Base-by-base conservation (phyloP, 2,888 invertebrate species). In the Lochmaea capreae region DNA sequence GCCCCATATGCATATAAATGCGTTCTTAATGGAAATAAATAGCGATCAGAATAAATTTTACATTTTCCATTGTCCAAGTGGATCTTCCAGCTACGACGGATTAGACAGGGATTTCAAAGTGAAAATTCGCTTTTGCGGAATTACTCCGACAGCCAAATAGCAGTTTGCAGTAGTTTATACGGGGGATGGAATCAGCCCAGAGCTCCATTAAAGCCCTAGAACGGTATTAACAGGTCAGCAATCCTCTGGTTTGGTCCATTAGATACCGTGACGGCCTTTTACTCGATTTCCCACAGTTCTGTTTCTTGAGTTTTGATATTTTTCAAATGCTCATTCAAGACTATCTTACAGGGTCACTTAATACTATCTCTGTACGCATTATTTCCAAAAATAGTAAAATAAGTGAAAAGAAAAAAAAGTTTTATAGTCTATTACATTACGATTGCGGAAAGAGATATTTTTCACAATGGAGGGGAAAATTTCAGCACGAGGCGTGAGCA, bases 191-290 rank as follows among this genome's bases (percentile, higher is more conserved):
- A 79, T 78, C 82, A 77, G 76, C 76, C 81, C 82, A 63, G 52
- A 81, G 83, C 82, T 84, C 83, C 82, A 83, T 84, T 84, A 84
- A 65, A 83, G 81, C 81, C 82, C 78, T 80, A 79, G 77, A 79
- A 80, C 79, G 81, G 83, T 79, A 84, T 84, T 84, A 84, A 84
- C 84, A 84, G 84, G 84, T 84, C 85, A 84, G 83, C 85, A 85
- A 84, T 84, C 83, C 84, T 79, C 82, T 79, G 81, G 83, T 84
- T 83, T 83, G 81, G 81, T 80, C 84, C 84, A 84, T 84, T 84
- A 84, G 82, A 82, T 80, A 81, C 79, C 77, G 77, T 80, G 80
- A 79, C 82, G 83, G 82, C 82, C 82, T 82, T 82, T 83, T 83
- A 83, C 79, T 76, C 70, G 75, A 46, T 46, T 68, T 67, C 46